Evolutionary conservation across 2,888 invertebrate species (phyloP).

Genomic region (Caenorhabditis sp.): DNA sequence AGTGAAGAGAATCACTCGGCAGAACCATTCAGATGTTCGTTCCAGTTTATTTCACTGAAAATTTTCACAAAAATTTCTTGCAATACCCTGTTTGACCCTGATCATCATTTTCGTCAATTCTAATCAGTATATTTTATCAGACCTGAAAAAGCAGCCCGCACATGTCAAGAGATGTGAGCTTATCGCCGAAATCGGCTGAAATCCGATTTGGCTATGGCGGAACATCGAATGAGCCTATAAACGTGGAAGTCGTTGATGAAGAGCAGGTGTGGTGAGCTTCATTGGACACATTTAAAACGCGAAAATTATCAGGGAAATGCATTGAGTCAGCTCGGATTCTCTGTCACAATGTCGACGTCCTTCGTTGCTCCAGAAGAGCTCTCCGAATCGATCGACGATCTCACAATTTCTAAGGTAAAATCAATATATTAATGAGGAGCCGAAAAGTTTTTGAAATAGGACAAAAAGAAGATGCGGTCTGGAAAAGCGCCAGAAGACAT

Average conservation of each 20-base stretch:
- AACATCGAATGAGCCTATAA: constrained; percentile 36
- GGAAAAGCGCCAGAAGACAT: constrained; percentile 62
- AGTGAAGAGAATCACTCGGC: no score
- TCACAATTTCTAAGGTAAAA: constrained; percentile 23
- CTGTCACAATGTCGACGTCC: constrained; percentile 44
- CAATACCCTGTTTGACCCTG: no score
- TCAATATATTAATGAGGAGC: neutral
- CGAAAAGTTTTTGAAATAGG: neutral
- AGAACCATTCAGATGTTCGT: no score
- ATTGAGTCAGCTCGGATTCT: constrained; percentile 35
- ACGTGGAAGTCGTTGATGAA: constrained; percentile 51
- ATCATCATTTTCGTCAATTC: no score
- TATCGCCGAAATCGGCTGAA: constrained; percentile 47
- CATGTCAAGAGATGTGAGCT: constrained; percentile 50
- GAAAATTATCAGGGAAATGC: neutral
- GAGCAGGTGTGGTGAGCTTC: constrained; percentile 26
- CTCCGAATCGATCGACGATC: constrained; percentile 38
- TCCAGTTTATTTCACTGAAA: no score
- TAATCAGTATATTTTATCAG: no score
- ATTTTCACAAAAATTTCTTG: no score
- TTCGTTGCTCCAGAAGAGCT: constrained; percentile 45
- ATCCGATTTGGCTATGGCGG: constrained; percentile 19
- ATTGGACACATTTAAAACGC: no score
- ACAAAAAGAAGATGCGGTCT: constrained; percentile 29
- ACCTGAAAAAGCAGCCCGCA: no score